Conservation (phyloP, 2,797 vertebrate genomes). For the Urocyon cinereoargenteus region DNA sequence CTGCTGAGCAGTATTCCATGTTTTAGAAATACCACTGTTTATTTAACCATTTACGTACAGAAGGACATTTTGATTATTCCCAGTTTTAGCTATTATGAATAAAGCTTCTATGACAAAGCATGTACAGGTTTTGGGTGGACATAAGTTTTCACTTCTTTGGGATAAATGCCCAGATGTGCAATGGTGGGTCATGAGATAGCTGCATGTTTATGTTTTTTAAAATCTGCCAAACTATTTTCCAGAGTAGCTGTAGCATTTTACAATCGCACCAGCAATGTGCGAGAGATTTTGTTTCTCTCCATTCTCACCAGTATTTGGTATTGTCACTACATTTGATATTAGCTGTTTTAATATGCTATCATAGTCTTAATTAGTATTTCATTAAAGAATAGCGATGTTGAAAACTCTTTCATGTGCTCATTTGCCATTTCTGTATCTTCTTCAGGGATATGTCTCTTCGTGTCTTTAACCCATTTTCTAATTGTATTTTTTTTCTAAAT, state of each 20-base stretch:
- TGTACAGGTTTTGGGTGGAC: background rate
- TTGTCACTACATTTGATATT: background rate
- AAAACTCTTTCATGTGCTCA: background rate
- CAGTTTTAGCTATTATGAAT: background rate
- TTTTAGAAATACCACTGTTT: background rate
- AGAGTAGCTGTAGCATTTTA: background rate
- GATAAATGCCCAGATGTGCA: background rate
- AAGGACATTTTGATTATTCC: background rate
- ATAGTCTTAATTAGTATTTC: background rate
- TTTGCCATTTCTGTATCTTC: background rate
- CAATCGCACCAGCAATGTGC: background rate
- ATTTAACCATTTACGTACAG: background rate
- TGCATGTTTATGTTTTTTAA: background rate
- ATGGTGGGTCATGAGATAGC: background rate
- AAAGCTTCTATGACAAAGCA: background rate
- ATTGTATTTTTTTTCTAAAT: background rate
- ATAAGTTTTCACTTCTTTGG: background rate
- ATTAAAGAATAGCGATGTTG: background rate
- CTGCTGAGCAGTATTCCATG: background rate
- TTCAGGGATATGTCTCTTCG: background rate
- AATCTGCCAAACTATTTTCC: background rate
- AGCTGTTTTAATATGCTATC: background rate
- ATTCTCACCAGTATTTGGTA: background rate
- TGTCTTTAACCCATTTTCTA: background rate
- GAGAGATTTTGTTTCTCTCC: background rate